Percentiles rank a stretch among this genome's conserved stretches.
phyloP scores from a whole-genome alignment of 2,113 vertebrate genomes.

The Brevimyrus niger region DNA sequence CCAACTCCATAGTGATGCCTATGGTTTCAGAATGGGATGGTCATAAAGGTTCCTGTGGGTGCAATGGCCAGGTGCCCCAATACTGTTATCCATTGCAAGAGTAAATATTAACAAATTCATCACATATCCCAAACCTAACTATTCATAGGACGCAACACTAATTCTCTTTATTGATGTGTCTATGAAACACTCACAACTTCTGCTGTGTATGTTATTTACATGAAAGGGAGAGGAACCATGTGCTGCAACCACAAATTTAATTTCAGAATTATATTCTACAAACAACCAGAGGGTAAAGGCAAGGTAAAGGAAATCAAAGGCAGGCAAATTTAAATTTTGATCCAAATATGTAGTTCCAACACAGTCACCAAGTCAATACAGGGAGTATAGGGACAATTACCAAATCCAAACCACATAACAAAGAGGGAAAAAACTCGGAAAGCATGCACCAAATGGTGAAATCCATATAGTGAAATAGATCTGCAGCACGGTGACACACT shows the following conservation, averaged over 20 bases:
- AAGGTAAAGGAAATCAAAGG: background rate
- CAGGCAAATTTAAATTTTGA: background rate
- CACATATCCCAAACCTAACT: background rate
- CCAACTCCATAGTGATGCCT: too few species aligned
- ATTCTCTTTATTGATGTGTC: background rate
- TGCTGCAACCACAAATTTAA: background rate
- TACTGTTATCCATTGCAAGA: background rate
- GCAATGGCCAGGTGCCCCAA: too few species aligned
- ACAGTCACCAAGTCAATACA: background rate
- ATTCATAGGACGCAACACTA: background rate
- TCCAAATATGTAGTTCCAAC: background rate
- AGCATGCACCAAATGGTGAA: background rate
- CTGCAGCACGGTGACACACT: background rate
- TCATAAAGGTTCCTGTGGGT: too few species aligned
- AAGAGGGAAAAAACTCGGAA: too few species aligned
- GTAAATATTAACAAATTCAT: background rate
- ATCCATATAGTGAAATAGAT: background rate
- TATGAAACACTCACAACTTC: background rate
- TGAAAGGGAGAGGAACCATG: background rate
- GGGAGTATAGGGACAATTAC: background rate
- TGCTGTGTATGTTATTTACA: background rate
- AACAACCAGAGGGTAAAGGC: background rate
- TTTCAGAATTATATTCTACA: background rate
- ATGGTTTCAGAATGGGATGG: too few species aligned
- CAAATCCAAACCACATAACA: background rate